Evolutionary conservation across 2,113 vertebrate genomes (phyloP).

Genomic region (Sminthopsis crassicaudata): DNA sequence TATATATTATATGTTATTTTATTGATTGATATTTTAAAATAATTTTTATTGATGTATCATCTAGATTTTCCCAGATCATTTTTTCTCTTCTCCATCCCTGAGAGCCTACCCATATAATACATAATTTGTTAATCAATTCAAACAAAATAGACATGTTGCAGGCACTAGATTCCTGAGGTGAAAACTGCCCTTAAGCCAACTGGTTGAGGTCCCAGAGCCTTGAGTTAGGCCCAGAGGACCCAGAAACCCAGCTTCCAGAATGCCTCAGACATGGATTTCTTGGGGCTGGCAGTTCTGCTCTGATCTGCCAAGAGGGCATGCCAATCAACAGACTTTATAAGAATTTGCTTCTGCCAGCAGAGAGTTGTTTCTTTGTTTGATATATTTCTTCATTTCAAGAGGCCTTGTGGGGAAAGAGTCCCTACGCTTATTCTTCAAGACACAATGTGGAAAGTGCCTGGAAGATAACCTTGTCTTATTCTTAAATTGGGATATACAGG

Average conservation of each 20-base stretch:
- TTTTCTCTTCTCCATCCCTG: background rate
- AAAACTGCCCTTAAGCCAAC: slow-evolving; percentile 18
- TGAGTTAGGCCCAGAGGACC: slow-evolving; percentile 45
- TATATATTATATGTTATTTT: too few relatives aligned
- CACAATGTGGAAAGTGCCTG: background rate
- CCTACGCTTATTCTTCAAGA: background rate
- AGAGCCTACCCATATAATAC: background rate
- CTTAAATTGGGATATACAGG: background rate
- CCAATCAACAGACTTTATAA: background rate
- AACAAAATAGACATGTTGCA: slow-evolving; percentile 10
- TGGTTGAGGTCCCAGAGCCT: slow-evolving; percentile 41
- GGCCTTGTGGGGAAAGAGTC: background rate
- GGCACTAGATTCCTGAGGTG: slow-evolving; percentile 24
- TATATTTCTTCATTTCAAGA: background rate
- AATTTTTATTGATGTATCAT: background rate
- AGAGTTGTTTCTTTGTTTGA: slow-evolving; percentile 17
- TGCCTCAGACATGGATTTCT: background rate
- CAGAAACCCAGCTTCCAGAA: slow-evolving; percentile 24
- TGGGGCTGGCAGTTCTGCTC: background rate
- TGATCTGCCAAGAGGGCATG: background rate
- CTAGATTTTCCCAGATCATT: background rate
- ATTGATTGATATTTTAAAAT: background rate
- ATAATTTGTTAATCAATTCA: slow-evolving; percentile 42
- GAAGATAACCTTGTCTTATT: slow-evolving; percentile 21
- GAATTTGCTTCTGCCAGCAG: slow-evolving; percentile 1